A percentile compares a stretch with the other conserved stretches of the same genome.
Conservation (phyloP, 2,113 vertebrate genomes). For the Tympanuchus pallidicinctus region DNA sequence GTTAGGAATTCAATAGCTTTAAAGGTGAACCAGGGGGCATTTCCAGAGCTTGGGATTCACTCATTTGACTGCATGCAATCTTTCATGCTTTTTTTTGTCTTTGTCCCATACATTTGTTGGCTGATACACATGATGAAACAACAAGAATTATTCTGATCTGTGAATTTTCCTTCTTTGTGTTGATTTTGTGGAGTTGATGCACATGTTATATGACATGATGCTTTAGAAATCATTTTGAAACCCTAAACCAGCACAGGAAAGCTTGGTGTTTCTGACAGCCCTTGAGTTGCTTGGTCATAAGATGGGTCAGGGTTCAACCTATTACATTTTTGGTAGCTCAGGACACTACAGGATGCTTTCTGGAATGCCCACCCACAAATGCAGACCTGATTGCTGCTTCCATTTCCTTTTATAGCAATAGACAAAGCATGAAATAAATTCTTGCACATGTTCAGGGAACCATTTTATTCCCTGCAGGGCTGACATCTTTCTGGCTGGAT, state of each 20-base stretch:
- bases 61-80: background rate
- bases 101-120: background rate
- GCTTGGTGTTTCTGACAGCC: background rate
- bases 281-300: background rate
- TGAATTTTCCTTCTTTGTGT: background rate
- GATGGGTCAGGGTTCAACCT: background rate
- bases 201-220: background rate
- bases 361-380: background rate
- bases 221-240: background rate
- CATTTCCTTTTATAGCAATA: background rate
- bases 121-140: background rate
- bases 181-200: accelerated
- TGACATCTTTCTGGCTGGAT: conserved; percentile 22
- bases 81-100: background rate
- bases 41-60: conserved; percentile 2
- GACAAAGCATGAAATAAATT: background rate
- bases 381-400: background rate
- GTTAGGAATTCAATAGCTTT: background rate
- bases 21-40: conserved; percentile 7
- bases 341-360: background rate
- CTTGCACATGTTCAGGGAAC: background rate
- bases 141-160: background rate
- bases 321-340: background rate
- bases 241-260: background rate
- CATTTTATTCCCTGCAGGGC: background rate